These are phyloP conservation scores for Epicampocera succincta DNA, from an alignment of 2,888 invertebrate species.

Conservation along the genomic window DNA sequence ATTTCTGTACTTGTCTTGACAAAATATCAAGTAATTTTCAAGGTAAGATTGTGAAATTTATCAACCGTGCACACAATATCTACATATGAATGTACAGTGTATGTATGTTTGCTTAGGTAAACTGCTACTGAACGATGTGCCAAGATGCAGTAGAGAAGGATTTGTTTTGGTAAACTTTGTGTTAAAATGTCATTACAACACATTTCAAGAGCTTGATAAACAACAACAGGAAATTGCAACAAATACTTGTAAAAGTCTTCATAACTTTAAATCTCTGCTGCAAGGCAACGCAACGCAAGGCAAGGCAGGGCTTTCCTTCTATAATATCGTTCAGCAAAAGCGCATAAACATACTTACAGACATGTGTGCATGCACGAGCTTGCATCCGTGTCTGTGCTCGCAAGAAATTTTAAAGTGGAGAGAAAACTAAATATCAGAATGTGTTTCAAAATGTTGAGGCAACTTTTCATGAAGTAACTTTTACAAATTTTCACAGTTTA, in stretches of 20 bases:
- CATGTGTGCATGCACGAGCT: too few species aligned
- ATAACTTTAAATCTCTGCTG: slow-evolving; percentile 32
- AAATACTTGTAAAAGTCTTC: slow-evolving; percentile 64
- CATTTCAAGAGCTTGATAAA: slow-evolving; percentile 70
- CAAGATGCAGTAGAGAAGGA: neutral
- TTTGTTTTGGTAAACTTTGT: slow-evolving; percentile 44
- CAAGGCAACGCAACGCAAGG: slow-evolving; percentile 6
- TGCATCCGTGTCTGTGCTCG: too few species aligned
- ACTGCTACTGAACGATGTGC: neutral
- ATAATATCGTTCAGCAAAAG: neutral
- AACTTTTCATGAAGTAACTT: too few species aligned
- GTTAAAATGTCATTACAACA: slow-evolving; percentile 70
- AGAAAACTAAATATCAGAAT: too few species aligned
- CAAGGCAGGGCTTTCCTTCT: too few species aligned
- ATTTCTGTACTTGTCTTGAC: slow-evolving; percentile 41
- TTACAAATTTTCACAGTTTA: too few species aligned
- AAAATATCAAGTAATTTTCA: slow-evolving; percentile 57
- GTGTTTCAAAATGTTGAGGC: too few species aligned
- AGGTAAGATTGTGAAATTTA: slow-evolving; percentile 45
- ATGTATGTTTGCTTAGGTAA: neutral
- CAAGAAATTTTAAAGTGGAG: too few species aligned
- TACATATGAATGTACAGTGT: too few species aligned
- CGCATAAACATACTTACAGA: neutral
- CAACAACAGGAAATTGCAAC: slow-evolving; percentile 69
- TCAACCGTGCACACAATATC: too few species aligned